A percentile compares a stretch with the other conserved stretches of the same genome.
Evolutionary conservation across 2,888 invertebrate genomes (phyloP).

Genomic region (Caenorhabditis uteleia): DNA sequence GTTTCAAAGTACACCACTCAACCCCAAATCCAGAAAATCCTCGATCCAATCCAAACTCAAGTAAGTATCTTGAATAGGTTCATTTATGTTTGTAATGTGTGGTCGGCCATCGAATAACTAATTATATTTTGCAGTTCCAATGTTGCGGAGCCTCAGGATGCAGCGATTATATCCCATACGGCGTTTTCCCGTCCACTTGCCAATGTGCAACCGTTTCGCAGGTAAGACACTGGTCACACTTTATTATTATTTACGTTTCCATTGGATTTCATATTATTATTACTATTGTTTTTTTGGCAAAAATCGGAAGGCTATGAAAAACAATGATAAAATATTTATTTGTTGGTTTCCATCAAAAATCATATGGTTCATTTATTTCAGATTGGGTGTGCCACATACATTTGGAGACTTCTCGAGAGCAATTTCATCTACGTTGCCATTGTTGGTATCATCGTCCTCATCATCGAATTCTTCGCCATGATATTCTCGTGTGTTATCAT

Average conservation of each 20-base stretch:
- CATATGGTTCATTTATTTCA: conserved; percentile 32
- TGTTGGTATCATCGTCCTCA: conserved; percentile 41
- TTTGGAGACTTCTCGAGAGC: conserved; percentile 37
- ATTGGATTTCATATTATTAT: background rate
- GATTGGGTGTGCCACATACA: conserved; percentile 43
- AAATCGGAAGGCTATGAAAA: too few relatives aligned
- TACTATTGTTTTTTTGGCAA: too few relatives aligned
- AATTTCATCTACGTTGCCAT: conserved; percentile 46
- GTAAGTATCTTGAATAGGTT: conserved; percentile 21
- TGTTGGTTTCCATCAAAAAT: conserved; percentile 4
- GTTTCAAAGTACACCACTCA: conserved; percentile 43
- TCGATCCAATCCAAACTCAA: conserved; percentile 46
- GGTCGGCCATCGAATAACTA: background rate
- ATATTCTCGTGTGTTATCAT: conserved; percentile 52
- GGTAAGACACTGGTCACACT: conserved; percentile 7
- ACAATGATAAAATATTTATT: background rate
- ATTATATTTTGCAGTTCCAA: conserved; percentile 41
- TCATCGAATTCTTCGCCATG: conserved; percentile 53
- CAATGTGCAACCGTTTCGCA: conserved; percentile 26
- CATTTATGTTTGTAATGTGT: background rate
- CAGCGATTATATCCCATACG: conserved; percentile 37
- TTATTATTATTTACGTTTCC: background rate
- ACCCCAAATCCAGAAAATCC: conserved; percentile 11
- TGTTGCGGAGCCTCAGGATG: conserved; percentile 58
- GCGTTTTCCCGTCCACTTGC: conserved; percentile 29